Percentiles rank a stretch among this genome's conserved stretches.
Conservation (phyloP, 2,888 invertebrate genomes). For the Schizotus pectinicornis region DNA sequence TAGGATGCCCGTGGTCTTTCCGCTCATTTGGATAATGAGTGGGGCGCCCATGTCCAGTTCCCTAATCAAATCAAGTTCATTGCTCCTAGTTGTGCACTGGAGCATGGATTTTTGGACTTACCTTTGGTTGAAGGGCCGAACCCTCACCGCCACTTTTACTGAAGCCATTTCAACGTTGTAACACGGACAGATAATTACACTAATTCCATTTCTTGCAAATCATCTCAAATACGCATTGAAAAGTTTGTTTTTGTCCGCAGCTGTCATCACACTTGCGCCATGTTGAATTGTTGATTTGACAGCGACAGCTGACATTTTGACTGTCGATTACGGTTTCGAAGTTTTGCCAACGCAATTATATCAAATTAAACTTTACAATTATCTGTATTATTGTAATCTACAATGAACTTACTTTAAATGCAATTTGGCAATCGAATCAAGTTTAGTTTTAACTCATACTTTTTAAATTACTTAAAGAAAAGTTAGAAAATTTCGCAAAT, state of each 20-base stretch:
- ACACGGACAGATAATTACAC: conserved; percentile 2
- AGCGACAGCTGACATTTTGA: too few species aligned
- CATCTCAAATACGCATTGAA: conserved; percentile 6
- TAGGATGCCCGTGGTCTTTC: conserved; percentile 78
- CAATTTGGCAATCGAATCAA: too few species aligned
- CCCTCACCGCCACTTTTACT: conserved; percentile 89
- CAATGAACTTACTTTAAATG: too few species aligned
- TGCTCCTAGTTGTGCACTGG: conserved; percentile 43
- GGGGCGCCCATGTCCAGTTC: conserved; percentile 84
- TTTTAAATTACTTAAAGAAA: too few species aligned
- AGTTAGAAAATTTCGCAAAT: too few species aligned
- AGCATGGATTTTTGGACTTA: conserved; percentile 54
- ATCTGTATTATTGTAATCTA: too few species aligned
- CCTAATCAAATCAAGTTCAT: conserved; percentile 62
- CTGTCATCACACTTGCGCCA: too few species aligned
- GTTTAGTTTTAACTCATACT: too few species aligned
- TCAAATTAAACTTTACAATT: too few species aligned
- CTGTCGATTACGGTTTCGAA: too few species aligned
- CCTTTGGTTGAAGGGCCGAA: conserved; percentile 90
- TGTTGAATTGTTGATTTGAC: too few species aligned
- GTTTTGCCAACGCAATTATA: too few species aligned
- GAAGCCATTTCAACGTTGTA: conserved; percentile 73
- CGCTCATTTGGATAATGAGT: conserved; percentile 85
- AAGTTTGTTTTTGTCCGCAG: neutral
- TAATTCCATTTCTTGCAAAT: conserved; percentile 2